phyloP scores from a whole-genome alignment of 2,113 vertebrate genomes.

The Alaudala cheleensis region DNA sequence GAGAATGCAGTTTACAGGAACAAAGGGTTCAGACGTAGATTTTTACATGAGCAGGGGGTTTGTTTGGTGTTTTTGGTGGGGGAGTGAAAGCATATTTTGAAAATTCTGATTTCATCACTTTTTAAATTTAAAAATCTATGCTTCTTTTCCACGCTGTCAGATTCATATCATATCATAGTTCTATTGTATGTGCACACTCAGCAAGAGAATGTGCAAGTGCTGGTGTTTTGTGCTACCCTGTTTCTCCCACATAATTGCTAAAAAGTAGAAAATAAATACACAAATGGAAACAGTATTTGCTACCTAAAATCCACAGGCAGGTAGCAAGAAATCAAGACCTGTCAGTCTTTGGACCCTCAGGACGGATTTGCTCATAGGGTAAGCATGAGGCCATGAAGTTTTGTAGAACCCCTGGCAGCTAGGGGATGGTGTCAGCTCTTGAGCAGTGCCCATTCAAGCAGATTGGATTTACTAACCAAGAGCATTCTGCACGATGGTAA shows the following conservation, averaged over 20 bases:
- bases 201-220: not conserved
- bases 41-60: not conserved
- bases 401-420: not conserved
- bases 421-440: not conserved
- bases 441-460: not conserved
- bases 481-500: not conserved
- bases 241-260: not conserved
- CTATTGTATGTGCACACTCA: not conserved
- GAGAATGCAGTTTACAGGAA: not conserved
- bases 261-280: not conserved
- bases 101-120: not conserved
- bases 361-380: not conserved
- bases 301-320: not conserved
- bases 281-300: not conserved
- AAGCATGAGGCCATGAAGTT: not conserved
- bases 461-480: not conserved
- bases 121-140: not conserved
- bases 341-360: not conserved
- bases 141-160: not conserved
- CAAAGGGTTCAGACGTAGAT: not conserved
- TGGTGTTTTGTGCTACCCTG: not conserved
- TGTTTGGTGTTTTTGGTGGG: not conserved
- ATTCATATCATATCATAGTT: not conserved
- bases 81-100: not conserved
- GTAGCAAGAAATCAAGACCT: not conserved